Conservation (phyloP, 2,888 invertebrate species). For the Ischnura elegans region DNA sequence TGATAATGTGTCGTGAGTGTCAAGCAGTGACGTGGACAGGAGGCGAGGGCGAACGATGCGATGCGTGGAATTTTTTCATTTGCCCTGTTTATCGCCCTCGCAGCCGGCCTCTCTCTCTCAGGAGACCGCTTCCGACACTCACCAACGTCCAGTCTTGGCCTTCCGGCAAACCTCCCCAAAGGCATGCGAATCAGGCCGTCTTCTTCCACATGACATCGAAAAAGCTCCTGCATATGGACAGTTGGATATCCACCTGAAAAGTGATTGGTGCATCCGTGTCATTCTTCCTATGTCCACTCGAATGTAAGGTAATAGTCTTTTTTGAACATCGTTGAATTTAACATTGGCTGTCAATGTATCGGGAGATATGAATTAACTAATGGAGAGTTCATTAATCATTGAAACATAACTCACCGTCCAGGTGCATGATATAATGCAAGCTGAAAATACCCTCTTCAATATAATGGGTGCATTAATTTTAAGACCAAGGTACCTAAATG, state of each 20-base stretch:
- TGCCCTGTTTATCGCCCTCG: slow-evolving; percentile 11
- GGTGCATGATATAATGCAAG: too few species aligned
- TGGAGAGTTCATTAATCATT: too few species aligned
- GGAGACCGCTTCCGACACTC: not conserved
- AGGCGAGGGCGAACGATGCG: not conserved
- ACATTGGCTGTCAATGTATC: too few species aligned
- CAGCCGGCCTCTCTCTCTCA: not conserved
- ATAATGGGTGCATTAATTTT: too few species aligned
- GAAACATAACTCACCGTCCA: too few species aligned
- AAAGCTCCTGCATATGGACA: not conserved
- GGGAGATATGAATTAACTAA: too few species aligned
- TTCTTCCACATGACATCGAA: not conserved
- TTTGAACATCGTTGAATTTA: too few species aligned
- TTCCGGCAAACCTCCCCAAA: not conserved
- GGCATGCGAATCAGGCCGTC: slow-evolving; percentile 1
- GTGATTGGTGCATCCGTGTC: not conserved
- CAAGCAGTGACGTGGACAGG: not conserved
- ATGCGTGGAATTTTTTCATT: not conserved
- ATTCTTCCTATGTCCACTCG: too few species aligned
- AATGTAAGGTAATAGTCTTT: too few species aligned
- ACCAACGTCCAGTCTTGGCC: not conserved
- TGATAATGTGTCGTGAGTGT: not conserved
- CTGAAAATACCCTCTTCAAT: too few species aligned
- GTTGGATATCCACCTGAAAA: not conserved
- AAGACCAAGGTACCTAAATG: too few species aligned